Evolutionary conservation across 1,140 invertebrate genomes (phyloP).

Genomic region (Atta texana): DNA sequence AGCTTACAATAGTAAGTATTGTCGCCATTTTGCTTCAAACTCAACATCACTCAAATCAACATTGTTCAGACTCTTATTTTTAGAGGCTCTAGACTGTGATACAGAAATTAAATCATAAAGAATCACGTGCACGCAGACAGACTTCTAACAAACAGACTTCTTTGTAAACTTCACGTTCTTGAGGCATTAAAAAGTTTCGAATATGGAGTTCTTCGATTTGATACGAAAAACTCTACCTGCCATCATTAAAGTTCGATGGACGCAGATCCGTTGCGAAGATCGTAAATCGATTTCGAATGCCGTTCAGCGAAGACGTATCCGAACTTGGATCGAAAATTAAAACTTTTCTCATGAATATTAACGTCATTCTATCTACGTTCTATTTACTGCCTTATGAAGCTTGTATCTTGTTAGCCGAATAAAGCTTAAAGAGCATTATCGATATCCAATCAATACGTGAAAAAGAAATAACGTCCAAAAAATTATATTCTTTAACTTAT

Average conservation of each 20-base stretch:
- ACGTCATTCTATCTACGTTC: conserved; percentile 30
- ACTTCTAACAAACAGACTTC: conserved; percentile 9
- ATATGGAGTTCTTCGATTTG: conserved; percentile 40
- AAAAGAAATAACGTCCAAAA: not conserved
- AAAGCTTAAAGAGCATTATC: conserved; percentile 48
- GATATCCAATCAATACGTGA: conserved; percentile 17
- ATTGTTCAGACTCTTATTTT: no score
- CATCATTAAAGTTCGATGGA: conserved; percentile 49
- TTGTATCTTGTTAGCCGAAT: conserved; percentile 62
- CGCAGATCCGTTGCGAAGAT: conserved; percentile 49
- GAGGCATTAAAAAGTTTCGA: not conserved
- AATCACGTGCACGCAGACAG: not conserved
- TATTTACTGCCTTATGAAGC: conserved; percentile 47
- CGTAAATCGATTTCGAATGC: conserved; percentile 50
- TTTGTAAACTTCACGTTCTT: not conserved
- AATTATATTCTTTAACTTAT: not conserved
- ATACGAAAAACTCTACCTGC: conserved; percentile 29
- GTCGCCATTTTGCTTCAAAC: no score
- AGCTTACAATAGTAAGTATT: no score
- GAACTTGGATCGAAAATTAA: conserved; percentile 72
- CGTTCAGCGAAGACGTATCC: conserved; percentile 49
- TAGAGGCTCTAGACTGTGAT: not conserved
- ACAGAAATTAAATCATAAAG: not conserved
- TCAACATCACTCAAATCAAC: no score
- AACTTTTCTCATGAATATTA: conserved; percentile 78